These are phyloP conservation scores for Sminthopsis crassicaudata DNA, from an alignment of 2,113 vertebrate species.

Conservation along the genomic window DNA sequence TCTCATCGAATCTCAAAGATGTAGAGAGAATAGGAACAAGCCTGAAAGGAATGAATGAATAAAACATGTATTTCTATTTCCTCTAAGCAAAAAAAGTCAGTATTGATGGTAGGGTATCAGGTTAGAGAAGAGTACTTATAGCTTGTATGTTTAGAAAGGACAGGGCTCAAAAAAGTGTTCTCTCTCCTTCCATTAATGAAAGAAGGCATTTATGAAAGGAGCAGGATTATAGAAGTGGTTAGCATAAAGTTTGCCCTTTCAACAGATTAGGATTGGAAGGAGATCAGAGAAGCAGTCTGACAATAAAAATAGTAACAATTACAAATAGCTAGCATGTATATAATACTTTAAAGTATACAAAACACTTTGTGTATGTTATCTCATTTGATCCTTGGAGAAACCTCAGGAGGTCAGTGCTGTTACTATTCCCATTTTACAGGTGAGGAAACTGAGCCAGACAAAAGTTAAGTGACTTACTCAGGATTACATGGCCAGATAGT, in stretches of 20 bases:
- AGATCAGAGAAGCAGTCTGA: not conserved
- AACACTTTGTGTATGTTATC: not conserved
- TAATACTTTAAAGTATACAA: not conserved
- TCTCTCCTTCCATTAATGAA: not conserved
- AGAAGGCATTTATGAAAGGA: not conserved
- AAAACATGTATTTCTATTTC: not conserved
- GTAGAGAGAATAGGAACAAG: not conserved
- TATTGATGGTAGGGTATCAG: not conserved
- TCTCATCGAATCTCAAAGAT: not conserved
- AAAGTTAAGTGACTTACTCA: too few relatives aligned
- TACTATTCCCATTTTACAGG: not conserved
- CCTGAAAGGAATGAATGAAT: not conserved
- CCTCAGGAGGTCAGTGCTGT: not conserved
- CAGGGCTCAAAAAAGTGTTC: not conserved
- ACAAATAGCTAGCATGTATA: not conserved
- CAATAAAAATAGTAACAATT: not conserved
- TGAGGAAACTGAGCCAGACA: not conserved
- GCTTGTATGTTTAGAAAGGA: not conserved
- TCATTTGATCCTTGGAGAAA: not conserved
- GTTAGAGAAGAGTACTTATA: not conserved
- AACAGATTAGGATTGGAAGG: not conserved
- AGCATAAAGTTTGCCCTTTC: not conserved
- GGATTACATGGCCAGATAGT: not conserved
- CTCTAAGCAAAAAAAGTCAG: not conserved
- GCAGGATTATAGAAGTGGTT: not conserved